Evolutionary conservation across 2,113 vertebrate species (phyloP).

Genomic region (Siniperca chuatsi): DNA sequence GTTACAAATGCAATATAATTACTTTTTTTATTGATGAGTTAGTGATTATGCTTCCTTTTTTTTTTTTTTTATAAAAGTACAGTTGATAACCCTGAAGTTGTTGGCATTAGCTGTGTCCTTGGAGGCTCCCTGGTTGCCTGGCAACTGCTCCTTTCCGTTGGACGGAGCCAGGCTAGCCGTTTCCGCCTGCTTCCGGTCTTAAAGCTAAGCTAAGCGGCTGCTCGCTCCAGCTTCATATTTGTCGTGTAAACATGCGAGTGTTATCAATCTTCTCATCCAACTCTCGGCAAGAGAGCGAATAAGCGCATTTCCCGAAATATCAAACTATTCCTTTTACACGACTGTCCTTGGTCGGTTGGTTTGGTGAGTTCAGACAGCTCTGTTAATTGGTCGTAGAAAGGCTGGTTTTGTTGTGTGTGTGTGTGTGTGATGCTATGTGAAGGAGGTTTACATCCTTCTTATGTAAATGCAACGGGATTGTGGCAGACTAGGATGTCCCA

Average conservation of each 20-base stretch:
- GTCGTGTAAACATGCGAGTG: background rate
- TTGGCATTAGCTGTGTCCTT: background rate
- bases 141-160: background rate
- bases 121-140: background rate
- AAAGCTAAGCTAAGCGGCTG: background rate
- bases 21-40: too few species aligned
- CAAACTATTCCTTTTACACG: background rate
- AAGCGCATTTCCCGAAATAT: background rate
- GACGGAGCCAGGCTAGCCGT: too few species aligned
- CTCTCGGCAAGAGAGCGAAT: background rate
- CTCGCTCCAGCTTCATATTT: background rate
- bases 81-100: too few species aligned
- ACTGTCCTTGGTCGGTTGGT: slow-evolving; percentile 26
- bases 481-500: slow-evolving; percentile 76
- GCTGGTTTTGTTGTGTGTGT: slow-evolving; percentile 68
- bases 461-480: slow-evolving; percentile 79
- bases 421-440: slow-evolving; percentile 69
- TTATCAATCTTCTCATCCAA: background rate
- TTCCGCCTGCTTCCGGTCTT: background rate
- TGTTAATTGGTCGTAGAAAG: slow-evolving; percentile 68
- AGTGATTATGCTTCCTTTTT: too few species aligned
- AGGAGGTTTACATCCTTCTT: slow-evolving; percentile 55
- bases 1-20: too few species aligned
- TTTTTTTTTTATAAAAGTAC: too few species aligned
- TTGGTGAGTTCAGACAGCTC: slow-evolving; percentile 73